phyloP scores from a whole-genome alignment of 2,113 vertebrate species.

The Triplophysa tibetana region DNA sequence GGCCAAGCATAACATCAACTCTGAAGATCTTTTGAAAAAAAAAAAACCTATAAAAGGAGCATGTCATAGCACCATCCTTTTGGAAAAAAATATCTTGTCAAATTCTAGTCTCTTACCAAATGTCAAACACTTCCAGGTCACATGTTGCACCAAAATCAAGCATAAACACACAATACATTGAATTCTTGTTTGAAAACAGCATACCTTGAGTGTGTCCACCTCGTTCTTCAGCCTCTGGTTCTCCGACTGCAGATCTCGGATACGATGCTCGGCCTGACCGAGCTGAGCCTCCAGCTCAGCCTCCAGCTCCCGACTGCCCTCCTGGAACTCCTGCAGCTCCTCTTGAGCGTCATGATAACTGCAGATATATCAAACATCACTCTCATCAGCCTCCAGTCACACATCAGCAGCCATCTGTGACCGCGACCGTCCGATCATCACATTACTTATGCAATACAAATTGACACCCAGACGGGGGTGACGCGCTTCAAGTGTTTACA shows the following conservation, averaged over 20 bases:
- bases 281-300: slow-evolving; percentile 96
- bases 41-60: too few relatives aligned
- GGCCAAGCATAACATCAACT: neutral
- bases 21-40: too few relatives aligned
- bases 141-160: too few relatives aligned
- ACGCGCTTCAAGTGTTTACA: neutral
- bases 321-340: slow-evolving; percentile 97
- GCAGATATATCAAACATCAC: slow-evolving; percentile 16
- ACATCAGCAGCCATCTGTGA: slow-evolving; percentile 23
- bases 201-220: slow-evolving; percentile 89
- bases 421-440: neutral
- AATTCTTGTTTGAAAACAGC: too few relatives aligned
- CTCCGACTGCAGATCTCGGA: slow-evolving; percentile 90
- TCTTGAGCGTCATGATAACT: slow-evolving; percentile 95
- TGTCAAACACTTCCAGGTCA: neutral
- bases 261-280: slow-evolving; percentile 90
- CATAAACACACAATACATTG: too few relatives aligned
- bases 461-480: neutral
- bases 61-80: too few relatives aligned
- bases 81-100: too few relatives aligned
- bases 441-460: neutral
- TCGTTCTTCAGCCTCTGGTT: slow-evolving; percentile 95
- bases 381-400: neutral
- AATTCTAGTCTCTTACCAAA: too few relatives aligned
- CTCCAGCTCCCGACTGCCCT: slow-evolving; percentile 95